Percentiles rank a stretch among this genome's conserved stretches.
Conservation (phyloP, 2,797 vertebrate species). For the Dryobates pubescens region DNA sequence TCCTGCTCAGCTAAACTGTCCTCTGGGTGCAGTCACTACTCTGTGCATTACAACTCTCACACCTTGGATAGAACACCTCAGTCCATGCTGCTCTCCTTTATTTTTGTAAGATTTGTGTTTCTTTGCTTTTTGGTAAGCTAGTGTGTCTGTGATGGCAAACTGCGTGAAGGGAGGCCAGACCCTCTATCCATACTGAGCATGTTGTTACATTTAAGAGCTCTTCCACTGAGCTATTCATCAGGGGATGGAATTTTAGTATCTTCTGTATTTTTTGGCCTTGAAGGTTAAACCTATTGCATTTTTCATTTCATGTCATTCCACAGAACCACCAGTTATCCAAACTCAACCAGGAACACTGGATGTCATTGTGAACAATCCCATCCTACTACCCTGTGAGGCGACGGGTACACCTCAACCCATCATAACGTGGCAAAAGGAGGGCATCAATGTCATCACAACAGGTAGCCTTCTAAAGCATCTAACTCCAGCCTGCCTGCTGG, state of each 20-base stretch:
- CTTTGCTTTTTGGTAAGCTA: neutral
- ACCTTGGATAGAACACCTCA: neutral
- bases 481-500: neutral
- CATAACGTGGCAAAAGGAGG: slow-evolving; percentile 97
- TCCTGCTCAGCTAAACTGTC: neutral
- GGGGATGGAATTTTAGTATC: neutral
- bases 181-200: neutral
- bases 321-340: slow-evolving; percentile 90
- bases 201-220: neutral
- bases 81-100: neutral
- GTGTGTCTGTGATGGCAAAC: neutral
- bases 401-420: slow-evolving; percentile 88
- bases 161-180: neutral
- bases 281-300: neutral
- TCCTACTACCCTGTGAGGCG: slow-evolving; percentile 89
- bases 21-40: neutral
- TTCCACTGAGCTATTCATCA: neutral
- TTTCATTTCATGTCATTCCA: neutral
- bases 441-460: slow-evolving; percentile 86
- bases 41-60: neutral
- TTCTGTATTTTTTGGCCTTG: neutral
- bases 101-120: neutral
- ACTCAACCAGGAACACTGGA: slow-evolving; percentile 84
- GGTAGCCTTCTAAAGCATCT: slow-evolving; percentile 71
- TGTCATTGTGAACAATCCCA: slow-evolving; percentile 88